Percentiles rank a stretch among this genome's conserved stretches.
Conservation (phyloP, 37 sponge, comb jelly and placozoan genomes). For the Oscarella lobularis region DNA sequence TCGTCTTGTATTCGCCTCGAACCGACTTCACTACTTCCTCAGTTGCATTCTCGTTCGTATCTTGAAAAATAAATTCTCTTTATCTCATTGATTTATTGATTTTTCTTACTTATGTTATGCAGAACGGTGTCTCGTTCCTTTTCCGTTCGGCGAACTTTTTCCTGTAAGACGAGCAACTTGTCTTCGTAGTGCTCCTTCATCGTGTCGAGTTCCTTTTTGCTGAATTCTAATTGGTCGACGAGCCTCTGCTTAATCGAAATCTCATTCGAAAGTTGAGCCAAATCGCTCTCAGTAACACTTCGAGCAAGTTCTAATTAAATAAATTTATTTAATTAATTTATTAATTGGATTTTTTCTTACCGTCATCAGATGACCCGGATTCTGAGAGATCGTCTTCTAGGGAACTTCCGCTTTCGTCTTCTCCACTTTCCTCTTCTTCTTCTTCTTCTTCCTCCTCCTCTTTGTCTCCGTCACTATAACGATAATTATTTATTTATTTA, state of each 20-base stretch:
- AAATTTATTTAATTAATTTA: too few species aligned
- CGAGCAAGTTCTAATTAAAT: too few species aligned
- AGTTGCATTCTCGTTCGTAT: too few species aligned
- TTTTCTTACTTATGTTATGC: slow-evolving; percentile 44
- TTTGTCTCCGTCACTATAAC: slow-evolving; percentile 33
- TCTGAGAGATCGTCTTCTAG: slow-evolving; percentile 10
- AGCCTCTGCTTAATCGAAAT: slow-evolving; percentile 91
- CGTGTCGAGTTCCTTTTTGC: slow-evolving; percentile 59
- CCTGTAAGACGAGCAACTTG: slow-evolving; percentile 62
- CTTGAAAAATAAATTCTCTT: too few species aligned
- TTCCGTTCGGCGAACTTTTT: slow-evolving; percentile 47
- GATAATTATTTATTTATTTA: too few species aligned
- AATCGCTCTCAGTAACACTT: too few species aligned
- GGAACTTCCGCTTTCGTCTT: slow-evolving; percentile 11
- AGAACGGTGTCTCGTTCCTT: slow-evolving; percentile 70
- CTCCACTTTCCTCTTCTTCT: slow-evolving; percentile 10
- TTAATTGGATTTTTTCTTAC: too few species aligned
- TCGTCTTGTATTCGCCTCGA: slow-evolving; percentile 12
- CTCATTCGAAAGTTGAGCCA: slow-evolving; percentile 43
- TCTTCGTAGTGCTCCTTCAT: slow-evolving; percentile 91
- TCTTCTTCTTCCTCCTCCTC: slow-evolving; percentile 28
- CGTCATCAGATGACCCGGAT: slow-evolving; percentile 4
- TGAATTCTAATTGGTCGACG: slow-evolving; percentile 73
- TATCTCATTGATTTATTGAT: not conserved
- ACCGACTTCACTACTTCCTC: not conserved